A percentile compares a stretch with the other conserved stretches of the same genome.
Evolutionary conservation across 2,797 vertebrate species (phyloP).

Genomic region (Tolypeutes matacus): DNA sequence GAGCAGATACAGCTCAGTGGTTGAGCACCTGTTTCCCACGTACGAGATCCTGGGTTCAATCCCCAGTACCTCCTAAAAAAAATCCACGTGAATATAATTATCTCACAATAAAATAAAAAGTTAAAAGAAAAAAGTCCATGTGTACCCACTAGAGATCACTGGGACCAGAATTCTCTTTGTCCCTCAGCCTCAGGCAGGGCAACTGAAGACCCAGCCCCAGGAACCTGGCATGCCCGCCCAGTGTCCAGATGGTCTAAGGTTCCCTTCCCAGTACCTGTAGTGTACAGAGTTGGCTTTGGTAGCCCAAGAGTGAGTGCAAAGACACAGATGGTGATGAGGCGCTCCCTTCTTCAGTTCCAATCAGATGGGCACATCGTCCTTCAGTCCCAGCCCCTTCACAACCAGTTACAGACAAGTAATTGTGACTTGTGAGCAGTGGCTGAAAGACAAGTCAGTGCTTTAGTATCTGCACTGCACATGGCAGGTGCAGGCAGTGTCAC

Average conservation of each 20-base stretch:
- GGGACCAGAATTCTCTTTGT: neutral
- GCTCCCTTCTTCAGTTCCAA: neutral
- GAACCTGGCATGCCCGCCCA: neutral
- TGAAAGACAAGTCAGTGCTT: neutral
- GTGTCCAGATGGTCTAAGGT: neutral
- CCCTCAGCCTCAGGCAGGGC: neutral
- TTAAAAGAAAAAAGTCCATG: neutral
- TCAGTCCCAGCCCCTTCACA: neutral
- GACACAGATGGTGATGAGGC: neutral
- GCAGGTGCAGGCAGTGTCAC: neutral
- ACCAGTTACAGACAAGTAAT: neutral
- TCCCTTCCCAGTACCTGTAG: neutral
- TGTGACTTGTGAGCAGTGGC: fast-evolving
- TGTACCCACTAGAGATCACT: neutral
- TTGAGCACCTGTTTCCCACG: too few relatives aligned
- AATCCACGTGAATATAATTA: neutral
- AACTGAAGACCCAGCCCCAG: neutral
- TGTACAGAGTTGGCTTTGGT: neutral
- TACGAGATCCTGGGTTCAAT: too few relatives aligned
- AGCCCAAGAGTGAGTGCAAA: neutral
- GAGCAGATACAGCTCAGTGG: too few relatives aligned
- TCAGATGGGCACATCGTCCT: fast-evolving
- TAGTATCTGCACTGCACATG: too few relatives aligned
- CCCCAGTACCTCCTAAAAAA: neutral
- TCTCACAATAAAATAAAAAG: neutral